Evolutionary conservation across 2,888 invertebrate genomes (phyloP), one percentile per base, ranked within the genome.

Genomic region (Plemyria rubiginata): DNA sequence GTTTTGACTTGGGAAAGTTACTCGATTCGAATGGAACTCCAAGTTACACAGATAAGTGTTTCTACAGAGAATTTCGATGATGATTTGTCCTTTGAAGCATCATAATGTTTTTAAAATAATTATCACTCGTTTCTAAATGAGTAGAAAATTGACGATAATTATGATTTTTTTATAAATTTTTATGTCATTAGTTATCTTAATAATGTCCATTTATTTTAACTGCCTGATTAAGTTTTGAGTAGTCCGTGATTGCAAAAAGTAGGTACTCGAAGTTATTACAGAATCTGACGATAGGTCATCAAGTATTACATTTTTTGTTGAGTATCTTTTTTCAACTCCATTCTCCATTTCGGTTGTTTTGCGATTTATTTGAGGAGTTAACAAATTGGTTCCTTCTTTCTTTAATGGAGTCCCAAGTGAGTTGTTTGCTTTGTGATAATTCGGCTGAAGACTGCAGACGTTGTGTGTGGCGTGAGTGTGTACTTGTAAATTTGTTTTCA

Each of bases 381-480:
- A 16, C 16, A 11, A 16, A 13, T 16, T 16, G 4, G 11, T 5
- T 48, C 29, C 29, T 5, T 48, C 15, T 60, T 7, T 58, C 15
- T 15, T 49, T 62, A 63, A 70, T 83, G 22, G 79, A 77, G 81
- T 78, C 77, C 67, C 64, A 65, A 74, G 82, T 84, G 84, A 85
- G 79, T 80, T 82, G 83, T 83, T 85, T 74, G 81, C 80, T 84
- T 85, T 88, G 91, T 91, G 92, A 90, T 90, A 86, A 78, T 86
- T 87, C 80, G 80, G 81, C 82, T 86, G 87, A 88, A 91, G 90
- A 90, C 90, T 90, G 89, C 79, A 81, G 83, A 84, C 80, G 75
- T 76, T 85, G 86, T 88, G 85, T 87, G 90, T 90, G 84, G 71
- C 81, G 80, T 86, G 86, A 78, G 86, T 83, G 87, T 88, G 84